phyloP scores from a whole-genome alignment of 2,113 vertebrate genomes.

The Gulo gulo region DNA sequence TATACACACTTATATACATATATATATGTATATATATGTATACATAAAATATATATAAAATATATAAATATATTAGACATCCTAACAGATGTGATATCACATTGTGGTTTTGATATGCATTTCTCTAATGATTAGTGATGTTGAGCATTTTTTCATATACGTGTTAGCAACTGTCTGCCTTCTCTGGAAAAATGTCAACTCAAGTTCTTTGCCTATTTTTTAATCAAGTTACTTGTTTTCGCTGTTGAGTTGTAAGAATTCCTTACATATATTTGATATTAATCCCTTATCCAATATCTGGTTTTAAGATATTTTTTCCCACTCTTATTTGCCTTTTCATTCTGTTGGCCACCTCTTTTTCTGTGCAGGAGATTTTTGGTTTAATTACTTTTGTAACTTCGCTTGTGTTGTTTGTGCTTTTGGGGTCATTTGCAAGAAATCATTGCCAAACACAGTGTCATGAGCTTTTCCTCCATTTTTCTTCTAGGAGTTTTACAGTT shows the following conservation, averaged over 20 bases:
- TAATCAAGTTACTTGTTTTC: neutral
- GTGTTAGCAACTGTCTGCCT: neutral
- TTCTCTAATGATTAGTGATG: neutral
- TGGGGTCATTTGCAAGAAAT: neutral
- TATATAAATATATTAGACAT: neutral
- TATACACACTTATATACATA: too few species aligned
- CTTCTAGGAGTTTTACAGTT: neutral
- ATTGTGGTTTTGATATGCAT: neutral
- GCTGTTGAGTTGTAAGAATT: neutral
- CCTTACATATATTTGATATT: neutral
- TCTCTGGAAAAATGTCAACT: neutral
- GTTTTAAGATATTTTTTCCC: neutral
- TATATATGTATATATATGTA: neutral
- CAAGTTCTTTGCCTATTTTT: neutral
- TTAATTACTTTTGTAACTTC: neutral
- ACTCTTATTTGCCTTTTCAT: neutral
- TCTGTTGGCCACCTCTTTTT: neutral
- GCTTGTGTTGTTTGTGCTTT: neutral
- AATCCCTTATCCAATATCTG: neutral
- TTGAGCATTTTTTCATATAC: neutral
- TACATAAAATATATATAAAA: too few species aligned
- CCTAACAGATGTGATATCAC: neutral
- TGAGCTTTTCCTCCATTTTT: neutral
- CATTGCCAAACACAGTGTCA: neutral
- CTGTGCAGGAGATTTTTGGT: neutral